These are phyloP conservation scores for Tachuris rubrigastra DNA, from an alignment of 2,113 vertebrate genomes.

Conservation along the genomic window DNA sequence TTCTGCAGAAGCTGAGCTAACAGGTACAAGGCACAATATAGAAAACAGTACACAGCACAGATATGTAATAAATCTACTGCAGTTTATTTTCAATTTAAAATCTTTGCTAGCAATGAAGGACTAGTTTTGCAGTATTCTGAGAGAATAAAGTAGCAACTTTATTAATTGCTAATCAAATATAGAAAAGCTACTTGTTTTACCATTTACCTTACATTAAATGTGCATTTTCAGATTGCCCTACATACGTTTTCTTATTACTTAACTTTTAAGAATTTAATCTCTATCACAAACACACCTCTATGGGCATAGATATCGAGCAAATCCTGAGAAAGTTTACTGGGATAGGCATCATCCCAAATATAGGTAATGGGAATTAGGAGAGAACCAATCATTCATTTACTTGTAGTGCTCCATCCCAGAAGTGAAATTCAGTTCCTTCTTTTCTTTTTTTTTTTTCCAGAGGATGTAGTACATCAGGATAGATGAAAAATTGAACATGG, in stretches of 20 bases:
- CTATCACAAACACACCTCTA: not conserved
- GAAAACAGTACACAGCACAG: not conserved
- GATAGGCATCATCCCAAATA: not conserved
- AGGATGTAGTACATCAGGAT: not conserved
- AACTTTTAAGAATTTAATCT: not conserved
- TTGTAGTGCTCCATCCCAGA: not conserved
- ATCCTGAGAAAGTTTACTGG: not conserved
- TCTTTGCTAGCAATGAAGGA: not conserved
- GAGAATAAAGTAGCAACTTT: not conserved
- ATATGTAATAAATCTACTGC: not conserved
- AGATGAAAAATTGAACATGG: not conserved
- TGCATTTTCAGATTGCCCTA: not conserved
- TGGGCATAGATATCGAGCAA: not conserved
- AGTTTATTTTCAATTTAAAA: not conserved
- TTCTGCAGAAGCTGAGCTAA: slow-evolving; percentile 1
- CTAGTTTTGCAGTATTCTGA: not conserved
- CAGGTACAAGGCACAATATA: not conserved
- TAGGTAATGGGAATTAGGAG: not conserved
- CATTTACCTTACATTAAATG: not conserved
- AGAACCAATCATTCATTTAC: not conserved
- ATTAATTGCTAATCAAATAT: not conserved
- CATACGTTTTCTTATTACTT: not conserved
- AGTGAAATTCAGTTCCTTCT: not conserved
- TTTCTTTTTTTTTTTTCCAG: not conserved
- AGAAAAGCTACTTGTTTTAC: not conserved